phyloP scores from a whole-genome alignment of 1,140 invertebrate genomes.

The Araneus ventricosus region DNA sequence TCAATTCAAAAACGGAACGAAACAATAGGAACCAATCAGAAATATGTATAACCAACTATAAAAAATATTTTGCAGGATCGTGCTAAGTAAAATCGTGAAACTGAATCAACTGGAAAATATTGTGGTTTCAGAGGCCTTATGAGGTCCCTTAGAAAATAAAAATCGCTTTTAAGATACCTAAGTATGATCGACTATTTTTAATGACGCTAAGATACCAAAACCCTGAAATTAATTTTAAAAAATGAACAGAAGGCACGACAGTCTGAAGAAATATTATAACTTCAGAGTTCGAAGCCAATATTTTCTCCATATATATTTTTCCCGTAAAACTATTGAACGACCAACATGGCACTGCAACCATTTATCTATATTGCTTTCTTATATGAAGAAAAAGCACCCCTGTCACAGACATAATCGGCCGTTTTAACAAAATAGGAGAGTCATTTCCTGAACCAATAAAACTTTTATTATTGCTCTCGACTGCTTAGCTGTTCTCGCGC shows the following conservation, averaged over 20 bases:
- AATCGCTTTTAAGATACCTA: no score
- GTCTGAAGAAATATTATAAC: not conserved
- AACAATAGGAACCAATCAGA: no score
- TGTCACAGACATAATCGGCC: not conserved
- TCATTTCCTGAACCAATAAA: slow-evolving; percentile 17
- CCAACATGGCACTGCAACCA: not conserved
- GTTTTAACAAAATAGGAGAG: slow-evolving; percentile 9
- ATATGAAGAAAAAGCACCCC: not conserved
- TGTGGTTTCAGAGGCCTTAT: no score
- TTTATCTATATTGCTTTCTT: not conserved
- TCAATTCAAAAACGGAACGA: no score
- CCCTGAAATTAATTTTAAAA: not conserved
- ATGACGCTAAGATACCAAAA: no score
- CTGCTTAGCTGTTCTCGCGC: not conserved
- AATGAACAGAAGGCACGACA: not conserved
- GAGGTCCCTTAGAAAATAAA: no score
- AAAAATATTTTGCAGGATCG: no score
- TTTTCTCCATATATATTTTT: not conserved
- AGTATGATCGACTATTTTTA: no score
- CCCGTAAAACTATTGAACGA: not conserved
- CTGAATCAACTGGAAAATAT: no score
- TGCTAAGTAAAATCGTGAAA: no score
- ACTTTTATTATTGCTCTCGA: not conserved
- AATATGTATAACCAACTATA: no score
- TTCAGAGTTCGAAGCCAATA: not conserved